Conservation (phyloP, 1,140 invertebrate species). For the Ips typographus region DNA sequence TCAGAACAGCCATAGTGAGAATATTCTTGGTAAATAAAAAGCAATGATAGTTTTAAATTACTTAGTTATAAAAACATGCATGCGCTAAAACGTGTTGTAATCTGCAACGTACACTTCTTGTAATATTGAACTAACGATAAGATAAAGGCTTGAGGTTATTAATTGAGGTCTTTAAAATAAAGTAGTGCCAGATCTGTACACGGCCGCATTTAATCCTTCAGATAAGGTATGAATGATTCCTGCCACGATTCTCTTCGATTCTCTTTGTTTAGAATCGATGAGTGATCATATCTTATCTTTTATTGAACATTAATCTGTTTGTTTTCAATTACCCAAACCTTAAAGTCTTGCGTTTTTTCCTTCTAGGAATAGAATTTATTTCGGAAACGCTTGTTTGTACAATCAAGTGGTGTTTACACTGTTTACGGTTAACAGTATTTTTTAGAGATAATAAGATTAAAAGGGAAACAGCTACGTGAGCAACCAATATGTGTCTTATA, state of each 20-base stretch:
- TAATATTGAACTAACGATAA: constrained; percentile 34
- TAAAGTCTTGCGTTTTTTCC: constrained; percentile 22
- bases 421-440: constrained; percentile 18
- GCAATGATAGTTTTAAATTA: too few relatives aligned
- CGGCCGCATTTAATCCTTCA: constrained; percentile 20
- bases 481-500: too few relatives aligned
- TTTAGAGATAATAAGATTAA: constrained; percentile 11
- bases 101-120: constrained; percentile 24
- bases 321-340: constrained; percentile 13
- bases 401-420: constrained; percentile 26
- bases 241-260: constrained; percentile 6
- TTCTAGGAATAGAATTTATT: constrained; percentile 15
- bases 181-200: constrained; percentile 14
- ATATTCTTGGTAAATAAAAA: too few relatives aligned
- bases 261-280: constrained; percentile 24
- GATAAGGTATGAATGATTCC: constrained; percentile 13
- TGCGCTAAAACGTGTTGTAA: constrained; percentile 27
- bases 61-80: not conserved
- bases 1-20: too few relatives aligned
- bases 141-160: constrained; percentile 15
- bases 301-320: constrained; percentile 31
- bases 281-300: constrained; percentile 28
- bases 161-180: constrained; percentile 17
- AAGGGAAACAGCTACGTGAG: not conserved
- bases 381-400: constrained; percentile 14